These are phyloP conservation scores for Heliconius hewitsoni DNA, from an alignment of 1,140 invertebrate genomes.

Conservation along the genomic window DNA sequence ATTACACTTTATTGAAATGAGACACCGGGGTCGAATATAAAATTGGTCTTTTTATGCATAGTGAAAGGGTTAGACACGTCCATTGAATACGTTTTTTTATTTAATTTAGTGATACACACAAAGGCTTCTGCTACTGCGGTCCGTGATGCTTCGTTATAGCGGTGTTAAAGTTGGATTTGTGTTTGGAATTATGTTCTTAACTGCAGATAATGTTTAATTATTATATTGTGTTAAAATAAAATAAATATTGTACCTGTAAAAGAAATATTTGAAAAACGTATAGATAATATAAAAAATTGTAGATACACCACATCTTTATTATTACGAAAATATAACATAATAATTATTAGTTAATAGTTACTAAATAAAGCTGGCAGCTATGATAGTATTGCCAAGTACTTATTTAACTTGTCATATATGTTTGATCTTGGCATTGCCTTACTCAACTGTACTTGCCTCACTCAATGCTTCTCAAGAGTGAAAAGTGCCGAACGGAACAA, in stretches of 20 bases:
- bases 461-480: no score
- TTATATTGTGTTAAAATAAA: background rate
- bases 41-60: constrained; percentile 72
- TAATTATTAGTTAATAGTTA: no score
- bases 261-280: background rate
- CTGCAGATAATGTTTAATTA: background rate
- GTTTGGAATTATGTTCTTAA: constrained; percentile 36
- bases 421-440: no score
- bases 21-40: constrained; percentile 75
- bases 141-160: constrained; percentile 55
- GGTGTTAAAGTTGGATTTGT: constrained; percentile 42
- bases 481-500: no score
- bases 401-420: no score
- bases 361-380: no score
- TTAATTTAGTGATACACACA: constrained; percentile 49
- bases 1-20: constrained; percentile 77
- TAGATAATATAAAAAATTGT: no score
- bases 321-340: no score
- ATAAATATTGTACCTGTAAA: background rate
- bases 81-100: constrained; percentile 66
- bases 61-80: constrained; percentile 69
- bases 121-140: constrained; percentile 61
- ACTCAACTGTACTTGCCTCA: no score
- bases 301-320: no score
- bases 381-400: no score